Percentiles rank a stretch among this genome's conserved stretches.
Evolutionary conservation across 2,113 vertebrate species (phyloP).

Genomic region (Labeo catla): DNA sequence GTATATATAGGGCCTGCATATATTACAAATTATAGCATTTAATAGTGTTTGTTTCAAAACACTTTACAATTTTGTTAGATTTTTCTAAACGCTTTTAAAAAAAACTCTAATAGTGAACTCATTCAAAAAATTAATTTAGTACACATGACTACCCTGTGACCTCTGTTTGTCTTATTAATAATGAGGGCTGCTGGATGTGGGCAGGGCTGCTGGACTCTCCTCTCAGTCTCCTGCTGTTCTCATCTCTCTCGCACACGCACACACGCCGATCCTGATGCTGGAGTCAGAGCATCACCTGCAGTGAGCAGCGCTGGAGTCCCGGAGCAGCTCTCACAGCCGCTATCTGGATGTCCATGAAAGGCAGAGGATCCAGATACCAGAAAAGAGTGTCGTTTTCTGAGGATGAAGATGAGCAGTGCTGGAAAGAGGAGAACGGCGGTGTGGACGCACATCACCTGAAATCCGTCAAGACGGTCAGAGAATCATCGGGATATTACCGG

Average conservation of each 20-base stretch:
- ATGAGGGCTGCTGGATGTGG: not conserved
- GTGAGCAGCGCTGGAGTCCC: slow-evolving; percentile 36
- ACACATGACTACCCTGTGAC: not conserved
- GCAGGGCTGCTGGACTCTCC: not conserved
- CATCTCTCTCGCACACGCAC: not conserved
- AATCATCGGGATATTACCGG: slow-evolving; percentile 47
- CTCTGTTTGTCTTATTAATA: not conserved
- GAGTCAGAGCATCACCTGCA: slow-evolving; percentile 27
- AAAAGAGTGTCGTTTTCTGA: slow-evolving; percentile 60
- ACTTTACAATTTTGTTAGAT: not conserved
- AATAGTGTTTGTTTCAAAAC: not conserved
- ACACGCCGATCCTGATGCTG: not conserved
- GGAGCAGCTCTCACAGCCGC: slow-evolving; percentile 18
- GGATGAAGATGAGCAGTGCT: slow-evolving; percentile 60
- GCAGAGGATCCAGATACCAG: slow-evolving; percentile 46
- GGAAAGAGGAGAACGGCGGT: slow-evolving; percentile 66
- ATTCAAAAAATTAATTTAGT: not conserved
- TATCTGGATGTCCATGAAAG: slow-evolving; percentile 61
- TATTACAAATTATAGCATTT: not conserved
- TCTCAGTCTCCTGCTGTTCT: not conserved
- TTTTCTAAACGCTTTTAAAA: not conserved
- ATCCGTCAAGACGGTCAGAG: slow-evolving; percentile 39
- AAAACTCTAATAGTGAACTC: not conserved
- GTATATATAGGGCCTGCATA: too few relatives aligned
- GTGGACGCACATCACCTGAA: slow-evolving; percentile 62